Conservation (phyloP, 2,797 vertebrate species). For the Muscicapa comitata region DNA sequence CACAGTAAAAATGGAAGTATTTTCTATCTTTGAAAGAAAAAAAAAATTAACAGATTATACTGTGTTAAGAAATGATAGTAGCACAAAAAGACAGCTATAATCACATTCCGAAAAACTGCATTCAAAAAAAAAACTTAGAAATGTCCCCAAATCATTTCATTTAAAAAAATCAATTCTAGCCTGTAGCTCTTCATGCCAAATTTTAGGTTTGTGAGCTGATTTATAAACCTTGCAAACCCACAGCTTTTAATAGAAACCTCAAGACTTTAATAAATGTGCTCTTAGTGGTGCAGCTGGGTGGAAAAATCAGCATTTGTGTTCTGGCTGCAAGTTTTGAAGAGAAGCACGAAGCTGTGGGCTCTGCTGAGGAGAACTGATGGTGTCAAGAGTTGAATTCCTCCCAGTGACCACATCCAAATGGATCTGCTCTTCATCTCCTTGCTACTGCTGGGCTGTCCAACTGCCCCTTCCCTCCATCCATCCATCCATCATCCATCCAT, state of each 20-base stretch:
- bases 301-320: background rate
- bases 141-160: constrained; percentile 50
- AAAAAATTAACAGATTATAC: constrained; percentile 39
- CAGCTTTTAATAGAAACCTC: constrained; percentile 41
- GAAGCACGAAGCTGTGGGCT: fast-evolving
- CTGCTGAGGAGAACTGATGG: background rate
- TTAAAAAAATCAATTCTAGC: constrained; percentile 26
- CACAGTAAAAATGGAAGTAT: constrained; percentile 14
- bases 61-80: constrained; percentile 11
- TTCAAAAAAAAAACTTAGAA: constrained; percentile 15
- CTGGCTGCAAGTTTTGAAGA: background rate
- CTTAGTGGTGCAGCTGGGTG: constrained; percentile 17
- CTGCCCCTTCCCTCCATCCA: background rate
- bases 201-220: constrained; percentile 13
- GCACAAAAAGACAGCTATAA: constrained; percentile 38
- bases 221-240: constrained; percentile 13
- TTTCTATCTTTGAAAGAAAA: constrained; percentile 1
- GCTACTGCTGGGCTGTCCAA: background rate
- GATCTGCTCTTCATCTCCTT: background rate
- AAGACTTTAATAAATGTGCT: background rate
- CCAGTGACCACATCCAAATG: background rate
- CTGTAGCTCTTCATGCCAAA: background rate
- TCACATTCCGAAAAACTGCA: constrained; percentile 12
- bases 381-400: fast-evolving
- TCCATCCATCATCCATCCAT: no score